Percentiles rank a stretch among this genome's conserved stretches.
Evolutionary conservation across 2,113 vertebrate genomes (phyloP).

Genomic region (pig (Sus scrofa)): DNA sequence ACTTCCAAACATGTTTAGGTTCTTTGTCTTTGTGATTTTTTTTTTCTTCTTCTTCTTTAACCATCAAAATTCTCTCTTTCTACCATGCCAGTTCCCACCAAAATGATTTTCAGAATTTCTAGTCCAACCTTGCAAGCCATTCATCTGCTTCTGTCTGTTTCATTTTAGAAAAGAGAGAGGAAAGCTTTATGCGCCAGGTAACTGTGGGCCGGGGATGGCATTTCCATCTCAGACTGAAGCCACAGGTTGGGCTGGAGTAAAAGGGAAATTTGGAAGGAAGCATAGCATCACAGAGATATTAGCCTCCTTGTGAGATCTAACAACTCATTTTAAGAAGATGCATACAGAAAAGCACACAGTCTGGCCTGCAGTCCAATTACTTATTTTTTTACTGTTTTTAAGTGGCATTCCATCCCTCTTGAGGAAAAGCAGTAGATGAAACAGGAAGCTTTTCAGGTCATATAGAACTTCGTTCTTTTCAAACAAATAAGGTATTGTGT

Average conservation of each 20-base stretch:
- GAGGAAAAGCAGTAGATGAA: conserved; percentile 52
- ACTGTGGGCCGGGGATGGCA: background rate
- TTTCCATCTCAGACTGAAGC: background rate
- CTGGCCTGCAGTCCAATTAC: background rate
- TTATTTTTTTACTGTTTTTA: conserved; percentile 60
- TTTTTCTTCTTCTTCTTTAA: background rate
- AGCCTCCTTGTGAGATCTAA: background rate
- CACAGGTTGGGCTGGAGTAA: background rate
- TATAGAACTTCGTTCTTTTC: conserved; percentile 63
- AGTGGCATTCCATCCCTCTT: conserved; percentile 31
- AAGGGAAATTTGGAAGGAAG: background rate
- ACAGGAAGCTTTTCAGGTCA: conserved; percentile 67
- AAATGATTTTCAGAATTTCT: background rate
- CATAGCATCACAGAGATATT: background rate
- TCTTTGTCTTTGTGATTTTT: background rate
- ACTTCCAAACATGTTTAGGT: background rate
- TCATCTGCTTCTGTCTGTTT: background rate
- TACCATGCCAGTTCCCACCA: background rate
- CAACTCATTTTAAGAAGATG: background rate
- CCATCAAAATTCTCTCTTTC: background rate
- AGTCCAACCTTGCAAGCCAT: background rate
- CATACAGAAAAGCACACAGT: background rate
- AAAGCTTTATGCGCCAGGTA: background rate
- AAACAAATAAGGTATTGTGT: conserved; percentile 73
- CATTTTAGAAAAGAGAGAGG: background rate